phyloP scores from a whole-genome alignment of 2,888 invertebrate genomes.

The Globia sparganii region DNA sequence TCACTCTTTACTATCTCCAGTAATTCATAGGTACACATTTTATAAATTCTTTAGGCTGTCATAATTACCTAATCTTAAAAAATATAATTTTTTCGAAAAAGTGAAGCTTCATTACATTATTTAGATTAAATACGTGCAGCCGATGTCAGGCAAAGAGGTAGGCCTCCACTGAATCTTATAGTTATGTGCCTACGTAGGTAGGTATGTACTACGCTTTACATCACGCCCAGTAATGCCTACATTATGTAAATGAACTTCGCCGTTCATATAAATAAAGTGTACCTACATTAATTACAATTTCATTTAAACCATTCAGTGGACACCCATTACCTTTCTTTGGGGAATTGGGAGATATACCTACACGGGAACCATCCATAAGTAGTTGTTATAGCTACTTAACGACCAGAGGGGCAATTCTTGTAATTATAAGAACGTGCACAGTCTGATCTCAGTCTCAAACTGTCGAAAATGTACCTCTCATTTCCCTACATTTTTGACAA shows the following conservation, averaged over 20 bases:
- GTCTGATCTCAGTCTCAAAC: too few species aligned
- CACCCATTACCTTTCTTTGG: conserved; percentile 14
- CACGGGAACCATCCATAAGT: too few species aligned
- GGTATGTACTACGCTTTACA: conserved; percentile 52
- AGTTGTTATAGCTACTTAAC: not conserved
- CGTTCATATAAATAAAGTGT: conserved; percentile 61
- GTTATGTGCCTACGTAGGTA: not conserved
- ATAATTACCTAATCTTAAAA: too few species aligned
- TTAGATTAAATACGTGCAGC: conserved; percentile 46
- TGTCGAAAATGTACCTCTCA: too few species aligned
- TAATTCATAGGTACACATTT: not conserved
- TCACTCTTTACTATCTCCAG: not conserved
- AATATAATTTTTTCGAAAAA: not conserved
- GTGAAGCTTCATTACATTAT: not conserved
- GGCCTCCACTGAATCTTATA: conserved; percentile 61
- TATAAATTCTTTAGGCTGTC: not conserved
- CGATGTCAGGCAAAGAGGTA: conserved; percentile 39
- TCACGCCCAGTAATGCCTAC: conserved; percentile 66
- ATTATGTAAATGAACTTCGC: conserved; percentile 71
- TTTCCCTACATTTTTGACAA: too few species aligned
- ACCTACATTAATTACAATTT: conserved; percentile 67
- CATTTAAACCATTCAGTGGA: conserved; percentile 41
- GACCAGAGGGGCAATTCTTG: too few species aligned
- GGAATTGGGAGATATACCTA: conserved; percentile 12
- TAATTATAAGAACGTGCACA: too few species aligned